A percentile compares a stretch with the other conserved stretches of the same genome.
These are phyloP conservation scores for Scaptomyza tumidula DNA, from an alignment of 2,888 invertebrate species.

Conservation along the genomic window DNA sequence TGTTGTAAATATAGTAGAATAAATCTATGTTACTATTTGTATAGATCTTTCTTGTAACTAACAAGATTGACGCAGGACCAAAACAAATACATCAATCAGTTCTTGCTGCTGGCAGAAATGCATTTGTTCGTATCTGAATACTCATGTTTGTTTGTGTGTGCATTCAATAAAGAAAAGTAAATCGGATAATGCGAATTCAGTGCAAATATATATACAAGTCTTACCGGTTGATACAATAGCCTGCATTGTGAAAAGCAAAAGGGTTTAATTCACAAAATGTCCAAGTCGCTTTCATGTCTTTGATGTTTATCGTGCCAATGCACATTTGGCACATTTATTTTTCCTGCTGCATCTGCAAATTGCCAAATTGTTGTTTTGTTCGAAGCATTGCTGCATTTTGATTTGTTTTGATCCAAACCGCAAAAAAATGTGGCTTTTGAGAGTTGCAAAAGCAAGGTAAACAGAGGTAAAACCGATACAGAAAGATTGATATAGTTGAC, in stretches of 20 bases:
- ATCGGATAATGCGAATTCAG: constrained; percentile 74
- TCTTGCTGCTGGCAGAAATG: constrained; percentile 42
- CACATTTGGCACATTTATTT: constrained; percentile 22
- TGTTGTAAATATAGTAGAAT: constrained; percentile 1
- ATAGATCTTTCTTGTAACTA: constrained; percentile 45
- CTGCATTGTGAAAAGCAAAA: constrained; percentile 49
- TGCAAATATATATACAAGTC: constrained; percentile 40
- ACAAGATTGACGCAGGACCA: constrained; percentile 55
- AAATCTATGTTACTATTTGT: constrained; percentile 37
- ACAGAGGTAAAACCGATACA: background rate
- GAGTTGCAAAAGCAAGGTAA: background rate
- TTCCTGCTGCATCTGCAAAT: constrained; percentile 27
- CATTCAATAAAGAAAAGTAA: constrained; percentile 41
- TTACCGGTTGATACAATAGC: constrained; percentile 56
- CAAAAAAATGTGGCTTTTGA: constrained; percentile 24
- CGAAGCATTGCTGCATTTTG: constrained; percentile 33
- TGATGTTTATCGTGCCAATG: constrained; percentile 22
- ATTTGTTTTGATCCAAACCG: constrained; percentile 68
- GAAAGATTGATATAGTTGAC: too few relatives aligned
- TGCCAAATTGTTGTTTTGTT: constrained; percentile 40
- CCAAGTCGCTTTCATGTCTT: constrained; percentile 35
- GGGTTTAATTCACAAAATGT: constrained; percentile 68
- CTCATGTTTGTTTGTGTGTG: background rate
- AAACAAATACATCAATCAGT: constrained; percentile 45
- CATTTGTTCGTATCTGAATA: background rate